Evolutionary conservation across 1,140 invertebrate species (phyloP).

Genomic region (Dinothrombium tinctorium): DNA sequence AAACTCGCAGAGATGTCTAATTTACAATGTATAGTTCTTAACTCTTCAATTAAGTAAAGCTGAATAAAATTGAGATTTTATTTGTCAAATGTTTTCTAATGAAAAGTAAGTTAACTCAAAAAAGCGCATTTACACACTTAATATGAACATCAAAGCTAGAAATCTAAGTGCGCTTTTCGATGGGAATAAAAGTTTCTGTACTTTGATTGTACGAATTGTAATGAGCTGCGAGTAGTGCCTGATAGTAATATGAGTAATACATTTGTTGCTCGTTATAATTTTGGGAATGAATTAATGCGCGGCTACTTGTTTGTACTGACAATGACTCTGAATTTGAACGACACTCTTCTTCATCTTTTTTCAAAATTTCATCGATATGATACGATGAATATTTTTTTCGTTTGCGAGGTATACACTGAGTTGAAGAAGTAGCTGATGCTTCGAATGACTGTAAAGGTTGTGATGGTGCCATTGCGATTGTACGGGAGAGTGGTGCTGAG

Average conservation of each 20-base stretch:
- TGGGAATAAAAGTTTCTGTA: no score
- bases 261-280: conserved; percentile 1
- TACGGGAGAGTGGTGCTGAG: background rate
- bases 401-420: conserved; percentile 9
- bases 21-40: no score
- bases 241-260: conserved; percentile 11
- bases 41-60: no score
- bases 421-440: background rate
- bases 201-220: no score
- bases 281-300: background rate
- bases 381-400: conserved; percentile 10
- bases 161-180: no score
- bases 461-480: background rate
- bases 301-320: background rate
- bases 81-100: no score
- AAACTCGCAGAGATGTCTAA: no score
- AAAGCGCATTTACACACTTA: no score
- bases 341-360: background rate
- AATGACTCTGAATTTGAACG: background rate
- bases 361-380: conserved; percentile 11
- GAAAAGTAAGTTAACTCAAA: no score
- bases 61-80: no score
- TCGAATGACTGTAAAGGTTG: background rate
- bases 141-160: no score
- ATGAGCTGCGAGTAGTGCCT: conserved; percentile 6